Evolutionary conservation across 2,113 vertebrate genomes (phyloP), one percentile per base, ranked within the genome.

Genomic region (Pagrus major): DNA sequence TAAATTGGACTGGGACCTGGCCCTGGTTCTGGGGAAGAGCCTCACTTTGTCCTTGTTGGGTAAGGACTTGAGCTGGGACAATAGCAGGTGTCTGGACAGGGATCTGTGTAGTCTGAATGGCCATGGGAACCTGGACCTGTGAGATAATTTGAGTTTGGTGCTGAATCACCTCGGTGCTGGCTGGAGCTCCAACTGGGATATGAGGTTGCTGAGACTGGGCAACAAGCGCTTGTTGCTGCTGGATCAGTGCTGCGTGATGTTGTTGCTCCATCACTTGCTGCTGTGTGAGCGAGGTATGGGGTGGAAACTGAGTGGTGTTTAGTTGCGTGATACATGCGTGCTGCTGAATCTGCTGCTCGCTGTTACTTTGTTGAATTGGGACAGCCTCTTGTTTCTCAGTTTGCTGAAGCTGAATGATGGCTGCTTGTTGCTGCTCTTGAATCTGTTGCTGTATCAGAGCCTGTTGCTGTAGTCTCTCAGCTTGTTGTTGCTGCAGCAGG

Each of bases 141-240:
- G 87, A 33, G n/a, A 78, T 60, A 49, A 73, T 51, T 64, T 86
- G 86, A 71, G 78, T 58, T 79, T 86, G 88, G 15, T 80, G 84
- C 35, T 90, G 91, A 41, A 86, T 44, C 5, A 82, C 58, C 41
- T 94, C 91, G 65, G 70, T n/a, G 31, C 35, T 15, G 14, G 51
- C 61, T 51, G 88, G 87, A 75, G 76, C 73, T 12, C 84, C 71
- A 46, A 75, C 42, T 47, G 90, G 76, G 52, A 88, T 66, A 42
- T 88, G 88, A 66, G 83, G 51, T 70, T 87, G 90, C 54, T 91
- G 84, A 1, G 86, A 60, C 71, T 88, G 91, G 33, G 71, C 42
- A 52, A 41, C 60, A 66, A 91, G 88, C 21, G 76, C 63, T 75
- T 93, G 89, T 54, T 93, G 92, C 68, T 93, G 93, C 47, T 93